Evolutionary conservation across 2,888 invertebrate species (phyloP), one percentile per base, ranked within the genome.

Genomic region (Cheilosia pagana): DNA sequence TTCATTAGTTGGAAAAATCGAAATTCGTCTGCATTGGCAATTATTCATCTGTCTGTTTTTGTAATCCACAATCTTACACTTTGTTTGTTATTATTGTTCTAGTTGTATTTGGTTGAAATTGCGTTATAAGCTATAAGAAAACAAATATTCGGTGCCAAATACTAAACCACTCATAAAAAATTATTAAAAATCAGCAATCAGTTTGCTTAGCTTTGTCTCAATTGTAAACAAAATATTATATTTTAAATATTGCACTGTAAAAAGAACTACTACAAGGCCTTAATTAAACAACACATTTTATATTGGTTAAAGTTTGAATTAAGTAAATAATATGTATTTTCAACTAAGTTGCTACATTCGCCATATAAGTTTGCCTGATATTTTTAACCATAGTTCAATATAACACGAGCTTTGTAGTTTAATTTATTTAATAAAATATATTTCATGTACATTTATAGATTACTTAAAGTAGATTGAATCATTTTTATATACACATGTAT

Each of bases 291-390:
- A 63, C 31, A 0, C 28, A 12, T 12, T 35, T 35, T 19, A 43
- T 31, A 70, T 70, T 31, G 53, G 53, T 77, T 60, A n/a, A 68
- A 60, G 60, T 77, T 55, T 53, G 21, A 23, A n/a, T 23, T 72
- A 52, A 52, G 45, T 43, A 45, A 43, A 48, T 62, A 43, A 53
- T 31, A 41, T 62, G 19, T 72, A 21, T 8, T 19, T 45, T 12
- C 4, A 31, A 57, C 14, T 74, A 43, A 43, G 55, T 74, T 63
- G 19, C 14, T 19, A 45, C 14, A 48, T 7, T 23, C 57, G 16
- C 23, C 31, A 16, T 57, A 41, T 70, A 45, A 70, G 57, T 57
- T 55, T 60, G 53, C 53, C 53, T 77, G 19, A 68, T 59, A 53
- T 60, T 53, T 55, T 76, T 60, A 53, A 52, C 48, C 16, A 52